These are phyloP conservation scores for Takifugu ocellatus DNA, from an alignment of 2,797 vertebrate genomes.

Conservation along the genomic window DNA sequence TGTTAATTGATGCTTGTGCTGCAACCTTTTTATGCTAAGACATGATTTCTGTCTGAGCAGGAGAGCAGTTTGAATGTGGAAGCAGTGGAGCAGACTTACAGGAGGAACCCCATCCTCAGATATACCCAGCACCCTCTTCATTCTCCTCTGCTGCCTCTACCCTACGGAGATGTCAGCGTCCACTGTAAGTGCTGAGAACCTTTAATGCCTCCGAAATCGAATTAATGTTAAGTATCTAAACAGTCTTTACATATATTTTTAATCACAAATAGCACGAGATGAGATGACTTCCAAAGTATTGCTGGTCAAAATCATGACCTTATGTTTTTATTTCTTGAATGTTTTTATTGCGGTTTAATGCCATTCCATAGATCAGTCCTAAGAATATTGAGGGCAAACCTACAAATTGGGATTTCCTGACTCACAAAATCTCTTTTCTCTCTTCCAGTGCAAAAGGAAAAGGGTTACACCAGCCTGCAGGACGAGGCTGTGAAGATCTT, in stretches of 20 bases:
- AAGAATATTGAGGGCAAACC: too few relatives aligned
- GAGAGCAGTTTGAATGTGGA: slow-evolving; percentile 89
- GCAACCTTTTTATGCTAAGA: not conserved
- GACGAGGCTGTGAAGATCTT: slow-evolving; percentile 95
- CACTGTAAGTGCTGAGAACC: slow-evolving; percentile 74
- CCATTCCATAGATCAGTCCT: too few relatives aligned
- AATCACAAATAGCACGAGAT: too few relatives aligned
- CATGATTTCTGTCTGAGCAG: slow-evolving; percentile 57
- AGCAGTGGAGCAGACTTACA: slow-evolving; percentile 90
- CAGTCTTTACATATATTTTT: too few relatives aligned
- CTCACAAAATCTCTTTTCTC: not conserved
- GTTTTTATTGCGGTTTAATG: too few relatives aligned
- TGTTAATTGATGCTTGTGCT: not conserved
- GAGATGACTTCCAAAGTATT: too few relatives aligned
- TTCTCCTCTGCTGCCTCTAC: slow-evolving; percentile 87
- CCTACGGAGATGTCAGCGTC: slow-evolving; percentile 85
- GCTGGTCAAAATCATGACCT: too few relatives aligned
- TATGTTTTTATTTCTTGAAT: too few relatives aligned
- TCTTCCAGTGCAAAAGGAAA: slow-evolving; percentile 86
- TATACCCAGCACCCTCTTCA: slow-evolving; percentile 93
- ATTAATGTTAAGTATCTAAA: too few relatives aligned
- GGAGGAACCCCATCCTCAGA: slow-evolving; percentile 90
- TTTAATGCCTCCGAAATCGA: not conserved
- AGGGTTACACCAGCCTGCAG: slow-evolving; percentile 91
- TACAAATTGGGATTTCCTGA: too few relatives aligned